These are phyloP conservation scores for Phoebastria nigripes DNA, from an alignment of 2,797 vertebrate species.

Conservation along the genomic window DNA sequence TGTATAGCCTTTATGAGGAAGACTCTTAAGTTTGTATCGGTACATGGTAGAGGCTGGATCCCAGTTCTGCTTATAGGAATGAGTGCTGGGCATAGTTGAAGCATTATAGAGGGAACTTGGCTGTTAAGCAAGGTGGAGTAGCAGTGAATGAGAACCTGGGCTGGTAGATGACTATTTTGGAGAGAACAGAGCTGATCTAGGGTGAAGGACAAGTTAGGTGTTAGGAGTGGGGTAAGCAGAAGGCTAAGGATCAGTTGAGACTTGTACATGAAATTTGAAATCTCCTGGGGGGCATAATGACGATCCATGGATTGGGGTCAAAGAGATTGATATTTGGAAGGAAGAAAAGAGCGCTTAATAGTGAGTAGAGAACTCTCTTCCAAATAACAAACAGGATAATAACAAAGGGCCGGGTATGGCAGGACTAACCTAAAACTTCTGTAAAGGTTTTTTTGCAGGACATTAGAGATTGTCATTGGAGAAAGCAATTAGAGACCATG, in stretches of 20 bases:
- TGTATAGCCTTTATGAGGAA: background rate
- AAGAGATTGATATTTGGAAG: background rate
- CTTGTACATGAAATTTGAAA: background rate
- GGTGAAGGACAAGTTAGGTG: background rate
- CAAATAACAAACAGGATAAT: background rate
- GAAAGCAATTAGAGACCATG: background rate
- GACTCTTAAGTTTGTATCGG: background rate
- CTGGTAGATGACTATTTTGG: background rate
- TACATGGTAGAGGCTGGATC: background rate
- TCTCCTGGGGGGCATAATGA: background rate
- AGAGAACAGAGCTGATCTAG: background rate
- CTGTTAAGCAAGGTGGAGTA: background rate
- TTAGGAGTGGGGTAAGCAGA: background rate
- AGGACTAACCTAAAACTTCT: background rate
- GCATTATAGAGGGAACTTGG: background rate
- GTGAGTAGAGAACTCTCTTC: background rate
- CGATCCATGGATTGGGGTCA: background rate
- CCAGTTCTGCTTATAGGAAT: background rate
- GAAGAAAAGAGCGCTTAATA: background rate
- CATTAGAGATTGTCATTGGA: background rate
- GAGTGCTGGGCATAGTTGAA: background rate
- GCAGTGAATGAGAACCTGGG: background rate
- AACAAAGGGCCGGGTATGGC: background rate
- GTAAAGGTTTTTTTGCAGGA: background rate
- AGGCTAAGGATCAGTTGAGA: background rate